These are phyloP conservation scores for Brachionus plicatilis DNA, from an alignment of 1,140 invertebrate species.

Conservation along the genomic window DNA sequence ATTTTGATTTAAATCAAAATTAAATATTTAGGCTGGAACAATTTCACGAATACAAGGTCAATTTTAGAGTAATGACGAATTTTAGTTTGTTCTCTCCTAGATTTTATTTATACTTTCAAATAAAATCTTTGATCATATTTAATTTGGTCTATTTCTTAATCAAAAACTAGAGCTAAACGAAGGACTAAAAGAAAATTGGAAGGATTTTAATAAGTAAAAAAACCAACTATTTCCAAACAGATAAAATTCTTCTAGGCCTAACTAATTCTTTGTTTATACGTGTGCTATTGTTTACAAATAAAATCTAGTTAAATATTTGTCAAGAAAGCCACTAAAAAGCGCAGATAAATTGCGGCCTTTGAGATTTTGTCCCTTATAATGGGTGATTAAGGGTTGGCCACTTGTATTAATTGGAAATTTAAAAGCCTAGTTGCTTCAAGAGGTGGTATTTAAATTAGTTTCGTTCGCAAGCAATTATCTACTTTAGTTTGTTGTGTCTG, in stretches of 20 bases:
- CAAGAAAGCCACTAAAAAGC: background rate
- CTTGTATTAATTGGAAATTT: background rate
- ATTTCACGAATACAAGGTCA: background rate
- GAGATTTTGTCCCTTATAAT: background rate
- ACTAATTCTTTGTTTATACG: background rate
- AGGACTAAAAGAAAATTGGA: background rate
- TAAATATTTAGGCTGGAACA: constrained; percentile 26
- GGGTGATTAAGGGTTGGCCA: background rate
- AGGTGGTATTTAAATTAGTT: background rate
- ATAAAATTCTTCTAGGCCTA: background rate
- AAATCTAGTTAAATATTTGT: background rate
- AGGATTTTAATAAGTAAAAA: background rate
- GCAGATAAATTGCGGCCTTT: background rate
- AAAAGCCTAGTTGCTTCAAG: background rate
- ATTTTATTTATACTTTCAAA: no score
- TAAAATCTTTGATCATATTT: no score
- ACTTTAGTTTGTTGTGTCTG: background rate
- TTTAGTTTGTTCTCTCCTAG: no score
- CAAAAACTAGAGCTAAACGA: background rate
- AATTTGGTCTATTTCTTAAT: background rate
- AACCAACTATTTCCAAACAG: background rate
- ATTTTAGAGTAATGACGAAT: background rate
- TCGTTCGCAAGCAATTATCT: background rate
- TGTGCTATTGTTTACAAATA: background rate
- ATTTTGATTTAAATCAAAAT: background rate